A percentile compares a stretch with the other conserved stretches of the same genome.
Evolutionary conservation across 2,888 invertebrate species (phyloP).

Genomic region (Noctua pronuba): DNA sequence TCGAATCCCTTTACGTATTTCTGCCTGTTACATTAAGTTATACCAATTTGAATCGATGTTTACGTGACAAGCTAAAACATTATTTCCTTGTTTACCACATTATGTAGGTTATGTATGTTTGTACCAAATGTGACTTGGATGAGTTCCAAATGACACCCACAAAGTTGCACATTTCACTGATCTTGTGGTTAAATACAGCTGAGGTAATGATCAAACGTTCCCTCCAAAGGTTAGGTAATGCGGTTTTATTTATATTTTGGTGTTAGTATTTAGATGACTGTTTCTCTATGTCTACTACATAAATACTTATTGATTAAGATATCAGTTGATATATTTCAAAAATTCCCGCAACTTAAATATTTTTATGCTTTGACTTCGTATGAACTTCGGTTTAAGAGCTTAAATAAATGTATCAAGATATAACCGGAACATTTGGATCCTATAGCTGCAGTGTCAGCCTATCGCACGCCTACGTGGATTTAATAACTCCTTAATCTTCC

Average conservation of each 20-base stretch:
- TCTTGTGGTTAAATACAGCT: slow-evolving; percentile 41
- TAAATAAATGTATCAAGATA: slow-evolving; percentile 39
- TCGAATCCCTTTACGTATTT: slow-evolving; percentile 64
- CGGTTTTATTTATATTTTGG: slow-evolving; percentile 3
- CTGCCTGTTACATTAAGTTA: slow-evolving; percentile 65
- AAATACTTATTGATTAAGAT: background rate
- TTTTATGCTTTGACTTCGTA: slow-evolving; percentile 5
- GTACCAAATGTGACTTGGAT: slow-evolving; percentile 65
- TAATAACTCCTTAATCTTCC: slow-evolving; percentile 87
- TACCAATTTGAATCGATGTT: slow-evolving; percentile 62
- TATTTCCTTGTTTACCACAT: slow-evolving; percentile 56
- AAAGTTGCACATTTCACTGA: slow-evolving; percentile 61
- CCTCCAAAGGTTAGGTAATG: background rate
- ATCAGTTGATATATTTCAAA: background rate
- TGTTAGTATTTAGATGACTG: background rate
- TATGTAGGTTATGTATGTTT: slow-evolving; percentile 54
- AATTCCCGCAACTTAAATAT: background rate
- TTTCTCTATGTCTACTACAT: background rate
- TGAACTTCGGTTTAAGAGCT: slow-evolving; percentile 11
- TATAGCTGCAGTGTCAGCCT: slow-evolving; percentile 56
- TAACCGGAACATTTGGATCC: slow-evolving; percentile 34
- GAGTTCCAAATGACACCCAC: slow-evolving; percentile 69
- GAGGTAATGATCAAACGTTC: slow-evolving; percentile 30
- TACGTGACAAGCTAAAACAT: slow-evolving; percentile 53
- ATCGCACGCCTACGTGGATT: slow-evolving; percentile 74